A percentile compares a stretch with the other conserved stretches of the same genome.
phyloP scores from a whole-genome alignment of 2,797 vertebrate species.

The Myiotriccus ornatus region DNA sequence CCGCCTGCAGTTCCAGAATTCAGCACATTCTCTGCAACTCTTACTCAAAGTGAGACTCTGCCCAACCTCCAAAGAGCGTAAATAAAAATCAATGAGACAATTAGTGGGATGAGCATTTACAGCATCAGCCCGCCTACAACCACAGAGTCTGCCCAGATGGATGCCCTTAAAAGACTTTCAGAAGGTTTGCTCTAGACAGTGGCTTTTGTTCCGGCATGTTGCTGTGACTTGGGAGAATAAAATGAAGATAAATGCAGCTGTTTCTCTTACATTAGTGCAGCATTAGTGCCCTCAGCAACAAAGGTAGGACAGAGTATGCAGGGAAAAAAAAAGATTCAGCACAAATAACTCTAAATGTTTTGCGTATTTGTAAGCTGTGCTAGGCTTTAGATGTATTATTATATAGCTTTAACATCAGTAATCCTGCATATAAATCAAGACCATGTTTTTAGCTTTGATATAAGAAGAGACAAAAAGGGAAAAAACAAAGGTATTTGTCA shows the following conservation, averaged over 20 bases:
- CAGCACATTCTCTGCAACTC: neutral
- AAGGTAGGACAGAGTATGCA: neutral
- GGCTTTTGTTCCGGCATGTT: neutral
- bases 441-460: neutral
- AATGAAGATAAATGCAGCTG: conserved; percentile 26
- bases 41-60: neutral
- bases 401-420: neutral
- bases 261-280: conserved; percentile 13
- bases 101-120: conserved; percentile 33
- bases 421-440: neutral
- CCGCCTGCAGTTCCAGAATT: neutral
- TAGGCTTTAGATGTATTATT: neutral
- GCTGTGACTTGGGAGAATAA: conserved; percentile 30
- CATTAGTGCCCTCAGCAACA: conserved; percentile 20
- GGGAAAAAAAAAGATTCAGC: neutral
- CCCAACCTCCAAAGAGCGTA: neutral
- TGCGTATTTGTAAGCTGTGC: neutral
- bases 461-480: neutral
- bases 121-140: conserved; percentile 29
- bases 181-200: conserved; percentile 14
- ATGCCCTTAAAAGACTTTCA: conserved; percentile 31
- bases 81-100: conserved; percentile 52
- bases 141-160: conserved; percentile 28
- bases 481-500: neutral
- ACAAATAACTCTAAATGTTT: neutral